phyloP scores from a whole-genome alignment of 2,888 invertebrate genomes.

The Spialia ferax region DNA sequence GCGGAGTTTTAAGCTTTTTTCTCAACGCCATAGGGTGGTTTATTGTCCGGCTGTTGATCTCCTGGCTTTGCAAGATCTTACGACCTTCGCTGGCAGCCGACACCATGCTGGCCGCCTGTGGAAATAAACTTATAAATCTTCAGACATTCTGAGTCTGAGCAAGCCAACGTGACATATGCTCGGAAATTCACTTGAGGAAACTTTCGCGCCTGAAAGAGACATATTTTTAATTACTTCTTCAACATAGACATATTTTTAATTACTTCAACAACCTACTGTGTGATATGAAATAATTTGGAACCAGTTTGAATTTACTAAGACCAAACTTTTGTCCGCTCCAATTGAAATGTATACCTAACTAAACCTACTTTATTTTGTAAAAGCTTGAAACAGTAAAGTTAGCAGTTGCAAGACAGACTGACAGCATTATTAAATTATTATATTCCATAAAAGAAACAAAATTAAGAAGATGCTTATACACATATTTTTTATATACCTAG shows the following conservation, averaged over 20 bases:
- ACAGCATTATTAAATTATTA: background rate
- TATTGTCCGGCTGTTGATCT: conserved; percentile 75
- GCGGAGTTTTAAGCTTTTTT: conserved; percentile 71
- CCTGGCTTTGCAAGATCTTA: conserved; percentile 75
- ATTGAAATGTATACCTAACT: background rate
- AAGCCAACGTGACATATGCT: no score
- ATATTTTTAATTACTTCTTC: background rate
- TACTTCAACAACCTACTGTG: background rate
- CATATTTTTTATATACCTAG: no score
- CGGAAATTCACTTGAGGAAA: background rate
- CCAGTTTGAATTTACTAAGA: background rate
- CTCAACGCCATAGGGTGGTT: conserved; percentile 80
- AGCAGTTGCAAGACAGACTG: background rate
- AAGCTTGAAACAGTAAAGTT: background rate
- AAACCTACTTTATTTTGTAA: conserved; percentile 5
- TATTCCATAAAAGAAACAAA: no score
- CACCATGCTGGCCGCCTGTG: conserved; percentile 86
- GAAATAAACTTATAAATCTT: conserved; percentile 37
- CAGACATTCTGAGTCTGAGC: no score
- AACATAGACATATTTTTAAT: background rate
- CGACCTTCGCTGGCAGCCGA: conserved; percentile 84
- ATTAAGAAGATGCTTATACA: no score
- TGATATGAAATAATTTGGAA: background rate
- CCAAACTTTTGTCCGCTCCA: background rate
- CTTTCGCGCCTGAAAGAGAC: background rate